phyloP scores from a whole-genome alignment of 1,140 invertebrate species.

The Brachionus paranguensis region DNA sequence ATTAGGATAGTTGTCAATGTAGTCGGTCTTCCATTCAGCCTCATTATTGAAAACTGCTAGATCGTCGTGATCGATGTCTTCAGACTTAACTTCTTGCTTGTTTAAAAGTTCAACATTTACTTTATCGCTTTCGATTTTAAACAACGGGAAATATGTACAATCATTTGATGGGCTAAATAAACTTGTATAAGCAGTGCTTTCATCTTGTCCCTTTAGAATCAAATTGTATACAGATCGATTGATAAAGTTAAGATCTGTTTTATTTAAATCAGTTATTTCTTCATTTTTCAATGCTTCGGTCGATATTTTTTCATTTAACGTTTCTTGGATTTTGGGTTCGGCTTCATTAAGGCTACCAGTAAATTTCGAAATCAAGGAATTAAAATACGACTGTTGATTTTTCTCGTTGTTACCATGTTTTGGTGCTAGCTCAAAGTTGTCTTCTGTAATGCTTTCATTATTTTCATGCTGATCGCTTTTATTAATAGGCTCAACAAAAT shows the following conservation, averaged over 20 bases:
- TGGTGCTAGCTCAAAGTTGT: neutral
- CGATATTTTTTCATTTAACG: too few relatives aligned
- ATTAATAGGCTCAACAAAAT: neutral
- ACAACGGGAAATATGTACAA: slow-evolving; percentile 11
- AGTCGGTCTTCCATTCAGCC: neutral
- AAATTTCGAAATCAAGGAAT: neutral
- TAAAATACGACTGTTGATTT: neutral
- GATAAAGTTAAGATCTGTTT: neutral
- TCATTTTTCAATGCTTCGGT: neutral
- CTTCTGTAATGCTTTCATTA: neutral
- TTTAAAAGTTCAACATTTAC: neutral
- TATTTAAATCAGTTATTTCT: neutral
- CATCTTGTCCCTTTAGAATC: neutral
- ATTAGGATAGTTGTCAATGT: neutral
- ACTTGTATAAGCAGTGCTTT: neutral
- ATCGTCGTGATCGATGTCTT: neutral
- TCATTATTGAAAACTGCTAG: neutral
- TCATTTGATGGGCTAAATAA: neutral
- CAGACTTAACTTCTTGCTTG: neutral
- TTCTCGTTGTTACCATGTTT: neutral
- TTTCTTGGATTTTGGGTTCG: neutral
- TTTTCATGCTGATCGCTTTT: neutral
- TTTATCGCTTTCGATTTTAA: neutral
- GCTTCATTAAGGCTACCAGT: neutral
- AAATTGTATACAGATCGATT: neutral